Conservation (phyloP, 2,797 vertebrate genomes). For the Myotis myotis region DNA sequence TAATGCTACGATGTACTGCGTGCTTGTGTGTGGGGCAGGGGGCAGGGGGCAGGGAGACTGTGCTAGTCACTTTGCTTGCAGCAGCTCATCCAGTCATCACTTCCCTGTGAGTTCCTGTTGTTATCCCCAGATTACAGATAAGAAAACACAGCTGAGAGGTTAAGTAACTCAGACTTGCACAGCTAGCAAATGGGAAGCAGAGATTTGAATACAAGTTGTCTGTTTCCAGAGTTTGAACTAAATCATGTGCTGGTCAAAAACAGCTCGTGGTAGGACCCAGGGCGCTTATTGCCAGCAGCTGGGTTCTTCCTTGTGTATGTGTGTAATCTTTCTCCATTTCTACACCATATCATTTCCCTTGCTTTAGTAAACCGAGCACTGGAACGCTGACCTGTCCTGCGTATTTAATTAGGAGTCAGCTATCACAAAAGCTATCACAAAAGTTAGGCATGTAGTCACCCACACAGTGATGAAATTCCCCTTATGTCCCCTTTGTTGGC, state of each 20-base stretch:
- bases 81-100: background rate
- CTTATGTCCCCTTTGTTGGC: background rate
- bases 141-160: background rate
- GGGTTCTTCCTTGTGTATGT: background rate
- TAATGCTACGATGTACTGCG: background rate
- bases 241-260: background rate
- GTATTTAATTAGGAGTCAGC: background rate
- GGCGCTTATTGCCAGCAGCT: fast-evolving
- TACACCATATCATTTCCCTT: background rate
- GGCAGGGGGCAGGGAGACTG: background rate
- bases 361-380: background rate
- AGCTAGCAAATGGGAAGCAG: background rate
- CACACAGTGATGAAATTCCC: background rate
- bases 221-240: background rate
- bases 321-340: background rate
- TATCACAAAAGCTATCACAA: background rate
- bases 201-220: background rate
- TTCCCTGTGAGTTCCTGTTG: fast-evolving
- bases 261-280: background rate
- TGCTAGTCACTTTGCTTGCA: background rate
- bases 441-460: background rate
- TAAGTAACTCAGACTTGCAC: background rate
- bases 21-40: background rate
- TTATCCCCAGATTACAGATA: background rate
- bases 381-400: background rate